phyloP scores from a whole-genome alignment of 1,140 invertebrate genomes.

The Hypothenemus hampei region DNA sequence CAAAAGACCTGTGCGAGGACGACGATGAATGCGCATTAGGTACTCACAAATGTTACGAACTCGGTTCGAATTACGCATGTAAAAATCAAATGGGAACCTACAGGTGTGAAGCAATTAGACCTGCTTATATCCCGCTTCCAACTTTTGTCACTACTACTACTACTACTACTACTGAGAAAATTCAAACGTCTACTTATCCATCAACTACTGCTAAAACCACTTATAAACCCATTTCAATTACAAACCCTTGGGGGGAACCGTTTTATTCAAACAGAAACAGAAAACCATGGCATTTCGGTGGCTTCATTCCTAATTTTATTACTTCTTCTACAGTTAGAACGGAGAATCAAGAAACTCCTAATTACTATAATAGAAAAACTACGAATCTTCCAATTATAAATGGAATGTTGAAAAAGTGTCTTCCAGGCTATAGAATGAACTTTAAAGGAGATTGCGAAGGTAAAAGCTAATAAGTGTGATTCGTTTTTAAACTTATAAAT shows the following conservation, averaged over 20 bases:
- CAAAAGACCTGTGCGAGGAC: conserved; percentile 84
- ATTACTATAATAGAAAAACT: conserved; percentile 5
- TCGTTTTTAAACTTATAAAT: not conserved
- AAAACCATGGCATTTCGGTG: too few species aligned
- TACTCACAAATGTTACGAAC: conserved; percentile 69
- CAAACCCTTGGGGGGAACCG: conserved; percentile 10
- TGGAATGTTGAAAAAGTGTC: conserved; percentile 41
- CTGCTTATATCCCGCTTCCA: too few species aligned
- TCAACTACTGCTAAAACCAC: conserved; percentile 2
- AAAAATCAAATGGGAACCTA: conserved; percentile 80
- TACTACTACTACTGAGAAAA: not conserved
- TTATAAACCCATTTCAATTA: conserved; percentile 5
- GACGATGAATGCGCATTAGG: conserved; percentile 86
- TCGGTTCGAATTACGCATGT: conserved; percentile 70
- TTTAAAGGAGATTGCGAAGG: conserved; percentile 49
- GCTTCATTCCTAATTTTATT: too few species aligned
- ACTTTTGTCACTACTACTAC: conserved; percentile 5
- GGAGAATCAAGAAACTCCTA: too few species aligned
- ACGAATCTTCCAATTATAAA: conserved; percentile 27
- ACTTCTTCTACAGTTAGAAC: too few species aligned
- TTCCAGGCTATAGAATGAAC: conserved; percentile 53
- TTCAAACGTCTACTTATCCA: not conserved
- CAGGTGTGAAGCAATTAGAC: conserved; percentile 57
- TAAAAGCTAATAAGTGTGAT: too few species aligned
- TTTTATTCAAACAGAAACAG: conserved; percentile 5